phyloP scores from a whole-genome alignment of 2,113 vertebrate species.

The Peromyscus maniculatus region DNA sequence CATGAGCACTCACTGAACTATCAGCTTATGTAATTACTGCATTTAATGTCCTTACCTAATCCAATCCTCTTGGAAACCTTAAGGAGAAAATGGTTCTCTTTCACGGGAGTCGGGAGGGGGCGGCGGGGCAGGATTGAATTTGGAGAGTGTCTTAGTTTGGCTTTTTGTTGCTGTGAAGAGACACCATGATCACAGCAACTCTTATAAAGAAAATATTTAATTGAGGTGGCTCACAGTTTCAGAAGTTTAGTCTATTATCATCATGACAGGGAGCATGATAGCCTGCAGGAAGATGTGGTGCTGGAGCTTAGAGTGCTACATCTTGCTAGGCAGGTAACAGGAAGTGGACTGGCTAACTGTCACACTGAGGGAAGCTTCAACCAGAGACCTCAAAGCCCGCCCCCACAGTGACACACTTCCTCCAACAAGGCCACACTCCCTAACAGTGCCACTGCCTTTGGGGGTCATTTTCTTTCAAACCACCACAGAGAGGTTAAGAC shows the following conservation, averaged over 20 bases:
- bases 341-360: neutral
- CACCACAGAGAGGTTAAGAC: neutral
- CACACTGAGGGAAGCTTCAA: neutral
- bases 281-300: neutral
- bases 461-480: neutral
- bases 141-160: neutral
- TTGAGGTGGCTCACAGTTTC: neutral
- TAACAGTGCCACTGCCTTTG: neutral
- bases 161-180: neutral
- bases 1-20: neutral
- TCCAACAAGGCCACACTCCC: too few relatives aligned
- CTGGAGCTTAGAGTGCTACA: neutral
- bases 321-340: neutral
- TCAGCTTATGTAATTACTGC: neutral
- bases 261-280: neutral
- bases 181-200: neutral
- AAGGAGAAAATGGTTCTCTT: neutral
- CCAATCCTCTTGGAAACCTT: neutral
- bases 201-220: neutral
- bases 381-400: neutral
- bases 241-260: neutral
- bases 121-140: neutral
- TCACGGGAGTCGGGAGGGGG: neutral
- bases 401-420: neutral
- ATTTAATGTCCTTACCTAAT: neutral